phyloP scores from a whole-genome alignment of 37 sponge, comb jelly and placozoan genomes.

The Dysidea cf. avara region DNA sequence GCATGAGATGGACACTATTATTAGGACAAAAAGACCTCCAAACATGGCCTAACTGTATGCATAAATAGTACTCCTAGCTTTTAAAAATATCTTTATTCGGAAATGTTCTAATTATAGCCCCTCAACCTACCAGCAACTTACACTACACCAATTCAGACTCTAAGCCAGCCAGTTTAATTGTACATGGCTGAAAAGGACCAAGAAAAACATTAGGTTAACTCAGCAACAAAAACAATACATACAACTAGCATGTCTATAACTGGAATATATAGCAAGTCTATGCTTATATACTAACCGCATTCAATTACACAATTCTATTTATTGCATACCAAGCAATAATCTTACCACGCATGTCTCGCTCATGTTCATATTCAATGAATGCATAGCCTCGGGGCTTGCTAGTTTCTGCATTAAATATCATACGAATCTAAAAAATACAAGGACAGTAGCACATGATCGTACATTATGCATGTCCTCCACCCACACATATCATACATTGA shows the following conservation, averaged over 20 bases:
- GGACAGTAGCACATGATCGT: not conserved
- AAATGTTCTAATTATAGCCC: no score
- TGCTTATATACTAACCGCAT: no score
- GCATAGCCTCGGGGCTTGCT: conserved; percentile 95
- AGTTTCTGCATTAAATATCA: conserved; percentile 47
- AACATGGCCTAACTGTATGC: no score
- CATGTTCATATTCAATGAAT: conserved; percentile 93
- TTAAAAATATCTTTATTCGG: no score
- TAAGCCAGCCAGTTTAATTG: no score
- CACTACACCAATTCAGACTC: not conserved
- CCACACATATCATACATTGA: not conserved
- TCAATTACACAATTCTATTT: conserved; percentile 15
- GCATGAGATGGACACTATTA: not conserved
- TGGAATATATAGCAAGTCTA: no score
- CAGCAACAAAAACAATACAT: conserved; percentile 7
- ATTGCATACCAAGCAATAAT: no score
- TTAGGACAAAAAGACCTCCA: no score
- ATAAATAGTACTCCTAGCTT: no score
- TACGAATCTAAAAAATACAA: conserved; percentile 33
- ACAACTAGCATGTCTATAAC: no score
- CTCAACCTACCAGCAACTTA: conserved; percentile 39
- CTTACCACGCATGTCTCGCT: conserved; percentile 93
- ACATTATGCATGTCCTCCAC: not conserved
- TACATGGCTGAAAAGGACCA: conserved; percentile 25
- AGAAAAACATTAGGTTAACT: not conserved